These are phyloP conservation scores for Leptinotarsa tumamoca DNA, from an alignment of 2,888 invertebrate species.

Conservation along the genomic window DNA sequence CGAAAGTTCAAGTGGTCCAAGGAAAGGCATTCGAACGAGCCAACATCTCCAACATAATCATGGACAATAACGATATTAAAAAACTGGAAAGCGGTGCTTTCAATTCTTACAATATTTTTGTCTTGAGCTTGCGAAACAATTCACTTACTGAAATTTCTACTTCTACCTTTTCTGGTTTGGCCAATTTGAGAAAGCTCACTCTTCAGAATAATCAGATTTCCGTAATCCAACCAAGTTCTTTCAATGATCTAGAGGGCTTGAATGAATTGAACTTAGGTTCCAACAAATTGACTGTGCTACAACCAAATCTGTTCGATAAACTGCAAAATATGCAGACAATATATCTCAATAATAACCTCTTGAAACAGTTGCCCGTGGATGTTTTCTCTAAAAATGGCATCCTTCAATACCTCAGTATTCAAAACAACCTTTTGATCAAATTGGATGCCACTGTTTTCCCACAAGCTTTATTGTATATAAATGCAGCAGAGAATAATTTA, in stretches of 20 bases:
- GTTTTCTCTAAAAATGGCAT: constrained; percentile 28
- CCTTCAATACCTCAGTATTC: constrained; percentile 27
- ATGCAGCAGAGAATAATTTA: constrained; percentile 34
- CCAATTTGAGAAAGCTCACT: constrained; percentile 34
- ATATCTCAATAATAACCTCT: constrained; percentile 36
- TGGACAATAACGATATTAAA: constrained; percentile 35
- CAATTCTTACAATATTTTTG: constrained; percentile 33
- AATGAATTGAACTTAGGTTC: constrained; percentile 35
- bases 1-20: constrained; percentile 34
- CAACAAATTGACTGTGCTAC: constrained; percentile 28
- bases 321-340: constrained; percentile 22
- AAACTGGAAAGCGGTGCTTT: constrained; percentile 35
- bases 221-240: constrained; percentile 32
- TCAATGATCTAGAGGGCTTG: constrained; percentile 31
- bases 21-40: constrained; percentile 33
- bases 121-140: constrained; percentile 36
- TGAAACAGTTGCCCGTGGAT: constrained; percentile 23
- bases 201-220: constrained; percentile 36
- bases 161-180: constrained; percentile 26
- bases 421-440: constrained; percentile 28
- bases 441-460: constrained; percentile 31
- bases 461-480: constrained; percentile 25
- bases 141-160: constrained; percentile 24
- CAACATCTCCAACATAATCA: constrained; percentile 31
- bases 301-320: constrained; percentile 22